Evolutionary conservation across 2,797 vertebrate species (phyloP), one percentile per base, ranked within the genome.

Genomic region (Acanthurus leucopareius): DNA sequence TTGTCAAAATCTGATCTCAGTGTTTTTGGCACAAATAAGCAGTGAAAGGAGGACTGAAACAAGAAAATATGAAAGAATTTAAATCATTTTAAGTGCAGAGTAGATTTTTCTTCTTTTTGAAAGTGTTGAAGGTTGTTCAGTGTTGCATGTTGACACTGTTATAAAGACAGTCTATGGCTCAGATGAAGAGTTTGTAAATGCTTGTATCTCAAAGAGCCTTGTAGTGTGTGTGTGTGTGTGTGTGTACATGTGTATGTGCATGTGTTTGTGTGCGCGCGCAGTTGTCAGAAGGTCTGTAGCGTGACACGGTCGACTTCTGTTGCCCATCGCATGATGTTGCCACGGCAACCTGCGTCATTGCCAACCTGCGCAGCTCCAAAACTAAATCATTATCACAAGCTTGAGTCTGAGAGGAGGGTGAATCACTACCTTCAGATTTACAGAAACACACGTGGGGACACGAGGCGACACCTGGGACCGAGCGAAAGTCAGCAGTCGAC

Each of bases 311-410:
- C 52, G 69, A 82, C 91, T 89, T 84, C 87, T 62, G 82, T 80
- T 90, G 88, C 88, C 88, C 84, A 66, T 89, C 73, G 85, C 90
- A 90, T 89, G 80, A 82, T 86, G 94, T 95, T 95, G 83, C 91
- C 87, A 81, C 77, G 87, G 92, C 65, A 94, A 95, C 93, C 77
- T 80, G 77, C 91, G 86, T 94, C 94, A 94, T 86, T 70, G 78
- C 89, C 86, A 92, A 91, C 89, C 86, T 84, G 88, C 32, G 49
- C 64, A 35, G 82, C 80, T 92, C 80, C 73, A 92, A 91, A 90
- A 85, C 90, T 88, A 93, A 95, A 93, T 94, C 93, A 94, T 95
- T 89, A 92, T 93, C 84, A 83, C 92, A 64, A 49, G 72, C 84
- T 66, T 78, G 16, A 88, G 90, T 84, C 87, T 84, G 74, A 52